Percentiles rank a stretch among this genome's conserved stretches.
phyloP scores from a whole-genome alignment of 2,113 vertebrate genomes.

The Bostrychus sinensis region DNA sequence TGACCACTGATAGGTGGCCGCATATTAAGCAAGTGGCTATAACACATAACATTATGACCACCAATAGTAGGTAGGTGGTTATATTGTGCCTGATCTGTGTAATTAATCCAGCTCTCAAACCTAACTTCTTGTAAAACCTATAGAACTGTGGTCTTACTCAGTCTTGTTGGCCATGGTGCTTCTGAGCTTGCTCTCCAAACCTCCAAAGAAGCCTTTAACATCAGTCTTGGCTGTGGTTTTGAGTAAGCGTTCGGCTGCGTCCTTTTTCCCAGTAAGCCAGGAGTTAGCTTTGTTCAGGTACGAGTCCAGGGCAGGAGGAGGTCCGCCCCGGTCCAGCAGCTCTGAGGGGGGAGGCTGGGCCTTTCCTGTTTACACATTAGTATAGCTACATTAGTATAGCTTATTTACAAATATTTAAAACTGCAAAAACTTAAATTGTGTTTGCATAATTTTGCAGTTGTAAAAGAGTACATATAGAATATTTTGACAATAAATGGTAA shows the following conservation, averaged over 20 bases:
- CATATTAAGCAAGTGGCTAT: too few relatives aligned
- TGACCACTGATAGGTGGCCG: too few relatives aligned
- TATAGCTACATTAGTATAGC: not conserved
- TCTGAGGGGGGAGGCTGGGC: slow-evolving; percentile 80
- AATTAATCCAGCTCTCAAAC: too few relatives aligned
- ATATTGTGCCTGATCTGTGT: too few relatives aligned
- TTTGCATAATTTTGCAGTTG: too few relatives aligned
- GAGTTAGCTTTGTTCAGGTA: slow-evolving; percentile 91
- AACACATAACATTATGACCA: too few relatives aligned
- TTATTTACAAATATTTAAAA: too few relatives aligned
- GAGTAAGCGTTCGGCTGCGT: slow-evolving; percentile 88
- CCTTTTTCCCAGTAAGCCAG: slow-evolving; percentile 93
- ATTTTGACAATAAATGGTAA: too few relatives aligned
- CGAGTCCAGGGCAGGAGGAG: slow-evolving; percentile 83
- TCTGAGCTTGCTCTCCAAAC: slow-evolving; percentile 92
- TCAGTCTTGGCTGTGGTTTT: slow-evolving; percentile 88
- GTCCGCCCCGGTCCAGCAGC: slow-evolving; percentile 75
- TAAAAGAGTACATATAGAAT: too few relatives aligned
- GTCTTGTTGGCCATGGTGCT: slow-evolving; percentile 77
- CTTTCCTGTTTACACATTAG: slow-evolving; percentile 78
- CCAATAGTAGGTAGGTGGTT: too few relatives aligned
- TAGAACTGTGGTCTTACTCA: slow-evolving; percentile 82
- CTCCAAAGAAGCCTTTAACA: slow-evolving; percentile 91
- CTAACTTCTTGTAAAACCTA: not conserved
- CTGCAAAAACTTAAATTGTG: too few relatives aligned